phyloP scores from a whole-genome alignment of 2,888 invertebrate species.

The Villa cingulata region DNA sequence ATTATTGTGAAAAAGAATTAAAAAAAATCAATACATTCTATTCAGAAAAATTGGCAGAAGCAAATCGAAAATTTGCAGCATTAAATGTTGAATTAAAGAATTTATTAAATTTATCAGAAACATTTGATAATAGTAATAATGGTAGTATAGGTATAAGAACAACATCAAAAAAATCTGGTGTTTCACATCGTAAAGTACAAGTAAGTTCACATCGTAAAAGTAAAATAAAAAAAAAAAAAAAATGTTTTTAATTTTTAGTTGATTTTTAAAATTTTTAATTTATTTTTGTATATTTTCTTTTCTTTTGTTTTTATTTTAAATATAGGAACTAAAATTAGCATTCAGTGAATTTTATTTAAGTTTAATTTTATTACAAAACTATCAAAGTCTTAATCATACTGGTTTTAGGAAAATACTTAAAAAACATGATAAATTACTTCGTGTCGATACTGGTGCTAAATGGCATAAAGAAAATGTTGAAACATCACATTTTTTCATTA shows the following conservation, averaged over 20 bases:
- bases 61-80: slow-evolving; percentile 84
- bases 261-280: not conserved
- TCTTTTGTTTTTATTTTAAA: too few species aligned
- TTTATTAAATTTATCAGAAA: slow-evolving; percentile 42
- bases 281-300: not conserved
- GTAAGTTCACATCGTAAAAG: slow-evolving; percentile 7
- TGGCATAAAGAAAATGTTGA: slow-evolving; percentile 91
- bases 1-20: slow-evolving; percentile 86
- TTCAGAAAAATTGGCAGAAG: slow-evolving; percentile 95
- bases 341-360: slow-evolving; percentile 98
- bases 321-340: slow-evolving; percentile 84
- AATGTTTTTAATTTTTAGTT: not conserved
- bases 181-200: slow-evolving; percentile 68
- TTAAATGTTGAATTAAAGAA: slow-evolving; percentile 73
- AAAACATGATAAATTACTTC: slow-evolving; percentile 93
- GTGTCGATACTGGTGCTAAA: slow-evolving; percentile 71
- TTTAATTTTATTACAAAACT: slow-evolving; percentile 91
- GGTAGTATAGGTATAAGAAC: slow-evolving; percentile 12
- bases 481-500: slow-evolving; percentile 85
- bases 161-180: slow-evolving; percentile 37
- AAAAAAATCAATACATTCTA: slow-evolving; percentile 96
- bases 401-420: slow-evolving; percentile 98
- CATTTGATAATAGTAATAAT: slow-evolving; percentile 34
- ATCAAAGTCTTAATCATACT: slow-evolving; percentile 95
- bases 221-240: not conserved